Conservation (phyloP, 2,888 invertebrate species). For the Microctonus hyperodae region DNA sequence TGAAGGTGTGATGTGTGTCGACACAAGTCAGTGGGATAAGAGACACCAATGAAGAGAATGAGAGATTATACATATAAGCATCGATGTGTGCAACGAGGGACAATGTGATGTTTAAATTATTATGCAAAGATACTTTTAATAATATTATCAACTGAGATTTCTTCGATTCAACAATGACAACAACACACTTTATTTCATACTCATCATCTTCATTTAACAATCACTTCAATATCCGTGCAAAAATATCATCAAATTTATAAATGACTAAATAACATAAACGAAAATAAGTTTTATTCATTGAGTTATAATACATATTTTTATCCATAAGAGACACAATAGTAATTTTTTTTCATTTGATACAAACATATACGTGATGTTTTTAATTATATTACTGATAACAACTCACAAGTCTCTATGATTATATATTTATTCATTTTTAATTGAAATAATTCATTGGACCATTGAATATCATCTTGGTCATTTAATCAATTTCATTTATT, state of each 20-base stretch:
- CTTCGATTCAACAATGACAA: background rate
- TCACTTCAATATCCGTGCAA: constrained; percentile 7
- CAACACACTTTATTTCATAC: constrained; percentile 23
- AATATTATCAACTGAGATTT: background rate
- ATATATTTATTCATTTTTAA: background rate
- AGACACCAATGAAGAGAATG: background rate
- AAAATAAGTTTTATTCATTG: background rate
- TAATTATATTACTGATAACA: background rate
- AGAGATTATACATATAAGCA: constrained; percentile 1
- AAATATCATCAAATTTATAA: background rate
- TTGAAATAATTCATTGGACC: constrained; percentile 2
- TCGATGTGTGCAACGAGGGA: background rate
- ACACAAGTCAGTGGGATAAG: background rate
- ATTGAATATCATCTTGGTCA: background rate
- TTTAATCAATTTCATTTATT: constrained; percentile 7
- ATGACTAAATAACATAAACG: background rate
- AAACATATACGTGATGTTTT: background rate
- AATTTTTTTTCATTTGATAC: background rate
- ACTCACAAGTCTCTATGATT: background rate
- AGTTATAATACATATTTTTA: background rate
- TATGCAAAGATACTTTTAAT: background rate
- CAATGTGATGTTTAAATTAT: background rate
- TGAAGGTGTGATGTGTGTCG: constrained; percentile 54
- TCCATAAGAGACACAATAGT: background rate
- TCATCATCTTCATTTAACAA: constrained; percentile 36